A percentile compares a stretch with the other conserved stretches of the same genome.
These are phyloP conservation scores for Brachystomella parvula DNA, from an alignment of 1,140 invertebrate genomes.

Conservation along the genomic window DNA sequence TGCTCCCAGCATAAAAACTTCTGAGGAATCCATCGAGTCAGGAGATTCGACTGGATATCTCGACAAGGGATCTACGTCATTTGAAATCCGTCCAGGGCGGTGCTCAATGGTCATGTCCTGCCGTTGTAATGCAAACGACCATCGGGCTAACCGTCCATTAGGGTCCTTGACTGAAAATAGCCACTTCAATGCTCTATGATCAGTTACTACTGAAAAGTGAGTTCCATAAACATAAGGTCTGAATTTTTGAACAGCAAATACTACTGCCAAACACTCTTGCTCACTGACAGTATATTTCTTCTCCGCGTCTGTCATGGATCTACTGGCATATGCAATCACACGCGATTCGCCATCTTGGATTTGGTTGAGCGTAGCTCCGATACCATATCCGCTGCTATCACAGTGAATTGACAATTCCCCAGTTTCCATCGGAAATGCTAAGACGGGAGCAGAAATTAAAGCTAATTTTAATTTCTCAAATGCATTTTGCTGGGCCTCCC, in stretches of 20 bases:
- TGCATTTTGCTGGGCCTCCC: constrained; percentile 20
- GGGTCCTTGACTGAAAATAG: constrained; percentile 7
- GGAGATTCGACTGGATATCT: constrained; percentile 17
- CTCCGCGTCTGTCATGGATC: constrained; percentile 41
- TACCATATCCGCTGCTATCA: constrained; percentile 47
- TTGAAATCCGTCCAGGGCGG: background rate
- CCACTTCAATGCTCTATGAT: constrained; percentile 4
- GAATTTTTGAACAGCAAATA: constrained; percentile 40
- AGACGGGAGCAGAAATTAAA: constrained; percentile 28
- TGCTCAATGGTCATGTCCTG: constrained; percentile 4
- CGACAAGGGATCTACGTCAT: constrained; percentile 15
- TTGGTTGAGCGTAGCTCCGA: constrained; percentile 48
- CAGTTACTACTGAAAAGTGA: constrained; percentile 13
- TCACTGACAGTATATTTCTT: constrained; percentile 43
- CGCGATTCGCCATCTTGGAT: constrained; percentile 39
- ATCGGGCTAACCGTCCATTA: constrained; percentile 12
- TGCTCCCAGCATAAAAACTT: background rate
- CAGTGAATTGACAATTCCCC: constrained; percentile 41
- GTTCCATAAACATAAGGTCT: constrained; percentile 19
- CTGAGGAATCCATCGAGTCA: background rate
- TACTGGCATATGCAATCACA: constrained; percentile 45
- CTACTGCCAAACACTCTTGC: constrained; percentile 44
- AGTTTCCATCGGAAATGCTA: constrained; percentile 29
- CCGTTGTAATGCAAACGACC: background rate
- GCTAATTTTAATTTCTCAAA: constrained; percentile 40